Percentiles rank a stretch among this genome's conserved stretches.
Evolutionary conservation across 2,888 invertebrate genomes (phyloP).

Genomic region (Rhopalosiphum nymphaeae): DNA sequence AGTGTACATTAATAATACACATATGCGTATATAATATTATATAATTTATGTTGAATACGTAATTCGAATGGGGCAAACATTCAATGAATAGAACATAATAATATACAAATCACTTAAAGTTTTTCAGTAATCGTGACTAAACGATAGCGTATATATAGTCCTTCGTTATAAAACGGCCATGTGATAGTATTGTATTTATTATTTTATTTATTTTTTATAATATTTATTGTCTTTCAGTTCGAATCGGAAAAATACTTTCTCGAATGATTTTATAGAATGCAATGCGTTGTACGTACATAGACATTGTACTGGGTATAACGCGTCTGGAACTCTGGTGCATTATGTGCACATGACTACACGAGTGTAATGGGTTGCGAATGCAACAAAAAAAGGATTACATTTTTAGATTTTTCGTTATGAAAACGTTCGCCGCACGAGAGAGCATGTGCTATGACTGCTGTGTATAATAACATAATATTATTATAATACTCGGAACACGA

Average conservation of each 20-base stretch:
- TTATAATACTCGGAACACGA: background rate
- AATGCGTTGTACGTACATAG: background rate
- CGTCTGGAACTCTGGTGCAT: background rate
- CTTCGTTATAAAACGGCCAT: background rate
- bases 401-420: background rate
- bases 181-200: background rate
- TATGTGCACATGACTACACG: background rate
- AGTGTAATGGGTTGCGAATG: background rate
- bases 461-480: background rate
- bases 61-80: constrained; percentile 21
- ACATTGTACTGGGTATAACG: background rate
- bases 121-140: constrained; percentile 42
- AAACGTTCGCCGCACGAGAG: background rate
- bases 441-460: background rate
- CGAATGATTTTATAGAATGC: constrained; percentile 5
- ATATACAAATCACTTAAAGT: constrained; percentile 34
- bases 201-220: background rate
- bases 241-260: constrained; percentile 34
- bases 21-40: background rate
- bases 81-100: constrained; percentile 11
- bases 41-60: constrained; percentile 24
- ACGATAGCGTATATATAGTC: background rate
- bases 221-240: constrained; percentile 40
- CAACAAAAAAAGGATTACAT: background rate
- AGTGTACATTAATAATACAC: background rate